Base-by-base conservation (phyloP, 2,888 invertebrate species). In the Serrognathus titanus region DNA sequence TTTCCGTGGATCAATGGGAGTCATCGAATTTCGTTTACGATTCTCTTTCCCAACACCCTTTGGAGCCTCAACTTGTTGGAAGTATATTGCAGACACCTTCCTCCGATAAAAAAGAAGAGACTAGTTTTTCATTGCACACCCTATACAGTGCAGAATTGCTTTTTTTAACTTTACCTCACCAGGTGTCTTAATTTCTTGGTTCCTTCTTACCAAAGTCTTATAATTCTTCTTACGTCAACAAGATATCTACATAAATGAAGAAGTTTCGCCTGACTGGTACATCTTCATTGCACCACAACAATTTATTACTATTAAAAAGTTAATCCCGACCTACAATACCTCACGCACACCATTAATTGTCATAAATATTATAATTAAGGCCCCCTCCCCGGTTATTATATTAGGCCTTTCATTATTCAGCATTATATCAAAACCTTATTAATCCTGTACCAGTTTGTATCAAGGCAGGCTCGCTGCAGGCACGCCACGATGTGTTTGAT, bases 371-470 rank as follows among this genome's bases (percentile, higher is more conserved):
- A 53, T 53, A 53, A 53, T 53, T 53, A 53, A 43, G 35, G 10
- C 24, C n/a, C 41, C 40, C 24, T 6, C 41, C 40, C 47, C 47
- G 53, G 47, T 48, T 54, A 54, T 43, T 43, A 40, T 56, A 48
- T 52, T 56, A 56, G 52, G 43, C 56, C 56, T 46, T 56, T 56
- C 56, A 56, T 56, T 56, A 56, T 53, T 53, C 48, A 49, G 43
- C 53, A 43, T 62, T 61, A 61, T 62, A 67, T 66, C 63, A 66
- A 62, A 65, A 63, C 62, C 60, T 59, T 60, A 61, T 63, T 64
- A 60, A 61, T 57, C 50, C 59, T 63, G 67, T 69, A 66, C 66
- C 69, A 67, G 64, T 54, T 63, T 52, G 68, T 67, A 66, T 66
- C 68, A 67, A 51, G 51, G 24, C 31, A 20, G 48, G 47, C 24